phyloP scores from a whole-genome alignment of 2,888 invertebrate species.

The Plagodis pulveraria region DNA sequence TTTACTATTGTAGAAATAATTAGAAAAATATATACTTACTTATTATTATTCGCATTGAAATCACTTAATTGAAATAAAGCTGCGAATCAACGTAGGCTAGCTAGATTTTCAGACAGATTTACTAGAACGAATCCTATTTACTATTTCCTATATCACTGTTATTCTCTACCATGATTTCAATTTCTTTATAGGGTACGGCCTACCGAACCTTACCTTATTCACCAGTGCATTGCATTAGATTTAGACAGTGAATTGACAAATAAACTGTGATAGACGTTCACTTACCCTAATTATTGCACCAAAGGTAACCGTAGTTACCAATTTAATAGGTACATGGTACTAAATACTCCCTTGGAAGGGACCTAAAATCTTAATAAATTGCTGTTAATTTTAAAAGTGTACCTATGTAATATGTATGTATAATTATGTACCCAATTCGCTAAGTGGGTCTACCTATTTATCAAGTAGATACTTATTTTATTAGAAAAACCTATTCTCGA shows the following conservation, averaged over 20 bases:
- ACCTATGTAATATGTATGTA: background rate
- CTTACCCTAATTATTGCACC: slow-evolving; percentile 34
- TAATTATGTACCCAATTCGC: slow-evolving; percentile 14
- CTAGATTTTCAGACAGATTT: slow-evolving; percentile 22
- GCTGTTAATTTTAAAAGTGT: slow-evolving; percentile 2
- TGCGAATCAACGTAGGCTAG: slow-evolving; percentile 28
- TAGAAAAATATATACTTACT: slow-evolving; percentile 28
- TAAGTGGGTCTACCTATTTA: slow-evolving; percentile 26
- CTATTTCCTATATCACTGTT: slow-evolving; percentile 6
- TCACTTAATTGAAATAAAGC: slow-evolving; percentile 22
- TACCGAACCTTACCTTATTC: slow-evolving; percentile 8
- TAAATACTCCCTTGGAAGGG: slow-evolving; percentile 10
- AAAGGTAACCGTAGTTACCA: slow-evolving; percentile 11
- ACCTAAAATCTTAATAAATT: slow-evolving; percentile 7
- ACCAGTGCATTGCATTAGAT: slow-evolving; percentile 3
- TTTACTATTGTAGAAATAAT: slow-evolving; percentile 36
- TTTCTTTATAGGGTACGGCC: slow-evolving; percentile 7
- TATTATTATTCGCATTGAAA: slow-evolving; percentile 32
- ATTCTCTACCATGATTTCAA: slow-evolving; percentile 8
- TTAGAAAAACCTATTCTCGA: slow-evolving; percentile 60
- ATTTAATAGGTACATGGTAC: slow-evolving; percentile 4
- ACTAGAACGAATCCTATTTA: slow-evolving; percentile 18
- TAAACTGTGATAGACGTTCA: slow-evolving; percentile 58
- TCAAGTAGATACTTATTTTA: slow-evolving; percentile 39
- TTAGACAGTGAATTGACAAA: slow-evolving; percentile 42